Evolutionary conservation across 1,140 invertebrate species (phyloP).

Genomic region (Drosophila seguyi): DNA sequence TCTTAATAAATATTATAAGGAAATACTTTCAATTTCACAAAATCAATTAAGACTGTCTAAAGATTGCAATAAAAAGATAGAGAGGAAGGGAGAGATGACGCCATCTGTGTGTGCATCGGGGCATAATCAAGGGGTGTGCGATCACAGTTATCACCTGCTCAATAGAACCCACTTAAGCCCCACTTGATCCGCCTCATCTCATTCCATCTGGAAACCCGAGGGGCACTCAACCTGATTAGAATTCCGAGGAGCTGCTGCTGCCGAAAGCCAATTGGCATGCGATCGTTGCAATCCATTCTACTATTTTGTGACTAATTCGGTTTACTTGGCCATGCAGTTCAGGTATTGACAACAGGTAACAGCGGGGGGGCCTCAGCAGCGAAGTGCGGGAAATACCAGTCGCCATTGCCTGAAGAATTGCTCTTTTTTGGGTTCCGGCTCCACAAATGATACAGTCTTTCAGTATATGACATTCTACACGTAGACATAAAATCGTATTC

Average conservation of each 20-base stretch:
- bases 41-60: not conserved
- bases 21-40: not conserved
- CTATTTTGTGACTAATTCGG: constrained; percentile 52
- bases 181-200: not conserved
- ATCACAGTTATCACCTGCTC: constrained; percentile 21
- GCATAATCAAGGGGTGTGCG: constrained; percentile 3
- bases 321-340: constrained; percentile 52
- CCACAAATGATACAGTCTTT: not conserved
- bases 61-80: constrained; percentile 1
- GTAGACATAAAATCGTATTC: not conserved
- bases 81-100: constrained; percentile 17
- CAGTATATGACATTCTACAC: not conserved
- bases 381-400: constrained; percentile 42
- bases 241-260: constrained; percentile 29
- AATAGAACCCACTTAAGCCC: constrained; percentile 2
- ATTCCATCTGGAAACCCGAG: not conserved
- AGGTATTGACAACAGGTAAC: constrained; percentile 25
- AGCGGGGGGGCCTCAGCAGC: constrained; percentile 18
- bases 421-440: constrained; percentile 49
- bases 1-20: not conserved
- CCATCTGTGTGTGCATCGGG: constrained; percentile 1
- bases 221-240: constrained; percentile 34
- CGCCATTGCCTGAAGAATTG: constrained; percentile 20
- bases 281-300: constrained; percentile 41
- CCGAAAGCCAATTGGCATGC: constrained; percentile 46